phyloP scores from a whole-genome alignment of 2,888 invertebrate species.

The Aspidiotus destructor region DNA sequence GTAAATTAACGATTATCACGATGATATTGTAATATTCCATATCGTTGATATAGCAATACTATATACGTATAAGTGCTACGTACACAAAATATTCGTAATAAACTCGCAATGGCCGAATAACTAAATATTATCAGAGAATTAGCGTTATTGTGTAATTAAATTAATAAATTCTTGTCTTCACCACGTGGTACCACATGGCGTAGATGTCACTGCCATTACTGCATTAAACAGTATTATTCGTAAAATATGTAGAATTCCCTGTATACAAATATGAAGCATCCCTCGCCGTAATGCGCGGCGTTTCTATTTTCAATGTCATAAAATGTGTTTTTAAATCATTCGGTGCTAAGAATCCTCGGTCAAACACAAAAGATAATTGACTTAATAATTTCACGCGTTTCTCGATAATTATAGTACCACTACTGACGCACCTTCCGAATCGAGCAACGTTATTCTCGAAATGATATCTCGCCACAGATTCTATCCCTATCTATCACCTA shows the following conservation, averaged over 20 bases:
- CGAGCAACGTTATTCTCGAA: no score
- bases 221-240: not conserved
- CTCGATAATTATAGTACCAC: no score
- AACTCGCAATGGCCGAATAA: slow-evolving; percentile 30
- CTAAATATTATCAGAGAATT: slow-evolving; percentile 32
- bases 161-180: slow-evolving; percentile 29
- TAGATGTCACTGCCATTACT: slow-evolving; percentile 8
- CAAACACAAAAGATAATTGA: no score
- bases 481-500: no score
- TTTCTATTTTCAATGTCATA: no score
- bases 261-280: not conserved
- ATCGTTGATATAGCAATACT: slow-evolving; percentile 25
- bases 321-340: no score
- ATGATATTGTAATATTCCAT: slow-evolving; percentile 14
- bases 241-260: slow-evolving; percentile 18
- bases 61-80: slow-evolving; percentile 9
- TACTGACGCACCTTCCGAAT: no score
- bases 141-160: slow-evolving; percentile 31
- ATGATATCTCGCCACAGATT: no score
- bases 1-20: slow-evolving; percentile 27
- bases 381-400: no score
- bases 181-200: slow-evolving; percentile 21
- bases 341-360: no score
- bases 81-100: slow-evolving; percentile 9
- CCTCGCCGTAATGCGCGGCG: no score